Evolutionary conservation across 1,140 invertebrate genomes (phyloP), one percentile per base, ranked within the genome.

Genomic region (Eriosoma lanigerum): DNA sequence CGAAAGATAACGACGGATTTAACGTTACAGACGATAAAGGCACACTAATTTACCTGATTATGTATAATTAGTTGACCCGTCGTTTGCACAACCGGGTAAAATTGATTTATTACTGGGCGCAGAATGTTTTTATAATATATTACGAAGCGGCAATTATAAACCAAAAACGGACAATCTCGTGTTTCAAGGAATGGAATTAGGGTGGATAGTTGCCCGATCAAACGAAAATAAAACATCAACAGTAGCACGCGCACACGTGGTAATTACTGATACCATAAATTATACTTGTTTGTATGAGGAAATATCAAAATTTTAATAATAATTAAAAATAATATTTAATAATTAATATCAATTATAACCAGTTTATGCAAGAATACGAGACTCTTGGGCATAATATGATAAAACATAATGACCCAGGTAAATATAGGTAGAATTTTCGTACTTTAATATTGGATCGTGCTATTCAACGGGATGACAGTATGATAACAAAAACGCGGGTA

Each of bases 351-450:
- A 48, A 52, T 1, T 81, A 81, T 54, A 9, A 0, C n/a, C 2
- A 24, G 1, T 44, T 44, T 21, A 64, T 80, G 48, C n/a, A 80
- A 0, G 78, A 80, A 19, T 48, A 64, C 1, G 60, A 64, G 15
- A 17, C 38, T 0, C 9, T 46, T 0, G 58, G 60, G 12, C 58
- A 80, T 32, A n/a, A n/a, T n/a, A 32, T 80, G 24, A 46, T 50
- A 66, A 19, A 1, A 17, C 24, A 26, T 0, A 13, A 3, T 21
- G 1, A 2, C 2, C 6, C n/a, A 56, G 10, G 21, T 21, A 8
- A 21, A 56, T n/a, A 21, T 19, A 21, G 1, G 9, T n/a, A 46
- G 83, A 82, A 70, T 26, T 84, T 1, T 83, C 84, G n/a, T 84
- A 86, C 82, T 84, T 85, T 76, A n/a, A n/a, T n/a, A n/a, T n/a